phyloP scores from a whole-genome alignment of 2,113 vertebrate genomes.

The Cryptotis parvus region DNA sequence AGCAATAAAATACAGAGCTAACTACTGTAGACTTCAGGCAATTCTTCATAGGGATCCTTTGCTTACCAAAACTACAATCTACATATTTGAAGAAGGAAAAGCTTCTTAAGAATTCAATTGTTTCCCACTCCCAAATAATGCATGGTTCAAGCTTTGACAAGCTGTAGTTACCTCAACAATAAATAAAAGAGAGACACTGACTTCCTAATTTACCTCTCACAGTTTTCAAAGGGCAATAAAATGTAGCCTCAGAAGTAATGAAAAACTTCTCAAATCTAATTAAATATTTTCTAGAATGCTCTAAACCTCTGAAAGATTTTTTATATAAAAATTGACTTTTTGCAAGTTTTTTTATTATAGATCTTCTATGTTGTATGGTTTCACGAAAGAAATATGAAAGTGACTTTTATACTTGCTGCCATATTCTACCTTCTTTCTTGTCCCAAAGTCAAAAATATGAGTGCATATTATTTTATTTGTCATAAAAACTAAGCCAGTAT shows the following conservation, averaged over 20 bases:
- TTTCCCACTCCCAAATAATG: neutral
- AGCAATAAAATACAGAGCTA: neutral
- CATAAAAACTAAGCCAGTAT: constrained; percentile 55
- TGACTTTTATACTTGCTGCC: constrained; percentile 27
- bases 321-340: constrained; percentile 58
- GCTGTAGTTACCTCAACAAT: neutral
- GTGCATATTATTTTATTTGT: constrained; percentile 55
- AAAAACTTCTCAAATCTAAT: constrained; percentile 21
- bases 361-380: constrained; percentile 10
- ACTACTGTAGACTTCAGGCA: neutral
- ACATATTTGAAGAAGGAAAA: neutral
- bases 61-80: neutral
- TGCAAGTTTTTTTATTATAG: constrained; percentile 37
- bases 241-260: neutral
- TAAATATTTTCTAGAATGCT: constrained; percentile 27
- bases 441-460: constrained; percentile 52
- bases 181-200: neutral
- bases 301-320: constrained; percentile 5
- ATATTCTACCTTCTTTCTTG: constrained; percentile 37
- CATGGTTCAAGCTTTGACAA: neutral
- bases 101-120: neutral
- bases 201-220: neutral
- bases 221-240: constrained; percentile 32
- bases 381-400: constrained; percentile 59
- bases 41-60: neutral